Evolutionary conservation across 2,113 vertebrate genomes (phyloP).

Genomic region (Mustela lutreola): DNA sequence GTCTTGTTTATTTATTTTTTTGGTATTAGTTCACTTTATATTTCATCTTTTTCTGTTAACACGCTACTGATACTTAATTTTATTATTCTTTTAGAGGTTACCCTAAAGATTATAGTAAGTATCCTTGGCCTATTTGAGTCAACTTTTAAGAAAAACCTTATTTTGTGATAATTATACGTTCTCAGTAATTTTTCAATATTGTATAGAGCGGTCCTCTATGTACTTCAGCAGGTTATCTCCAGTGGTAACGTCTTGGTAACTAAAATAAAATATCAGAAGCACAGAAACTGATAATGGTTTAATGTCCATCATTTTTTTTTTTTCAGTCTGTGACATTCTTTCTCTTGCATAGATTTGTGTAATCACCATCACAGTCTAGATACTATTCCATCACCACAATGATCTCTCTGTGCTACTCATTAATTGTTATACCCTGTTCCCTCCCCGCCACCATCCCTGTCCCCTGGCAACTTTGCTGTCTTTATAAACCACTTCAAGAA

Average conservation of each 20-base stretch:
- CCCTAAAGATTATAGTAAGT: neutral
- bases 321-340: neutral
- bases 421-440: neutral
- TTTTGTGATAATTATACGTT: neutral
- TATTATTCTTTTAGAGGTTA: conserved; percentile 18
- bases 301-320: neutral
- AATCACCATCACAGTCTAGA: neutral
- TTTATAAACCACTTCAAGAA: neutral
- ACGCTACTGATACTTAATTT: neutral
- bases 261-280: neutral
- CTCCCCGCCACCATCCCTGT: neutral
- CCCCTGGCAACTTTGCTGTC: neutral
- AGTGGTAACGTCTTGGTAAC: neutral
- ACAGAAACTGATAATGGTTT: neutral
- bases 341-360: neutral
- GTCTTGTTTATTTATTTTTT: neutral
- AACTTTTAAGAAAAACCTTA: neutral
- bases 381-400: neutral
- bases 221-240: neutral
- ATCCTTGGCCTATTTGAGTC: neutral
- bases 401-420: neutral
- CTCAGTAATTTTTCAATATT: neutral
- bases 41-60: neutral
- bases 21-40: neutral
- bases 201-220: neutral